phyloP scores from a whole-genome alignment of 1,140 invertebrate species.

The Varroa destructor region DNA sequence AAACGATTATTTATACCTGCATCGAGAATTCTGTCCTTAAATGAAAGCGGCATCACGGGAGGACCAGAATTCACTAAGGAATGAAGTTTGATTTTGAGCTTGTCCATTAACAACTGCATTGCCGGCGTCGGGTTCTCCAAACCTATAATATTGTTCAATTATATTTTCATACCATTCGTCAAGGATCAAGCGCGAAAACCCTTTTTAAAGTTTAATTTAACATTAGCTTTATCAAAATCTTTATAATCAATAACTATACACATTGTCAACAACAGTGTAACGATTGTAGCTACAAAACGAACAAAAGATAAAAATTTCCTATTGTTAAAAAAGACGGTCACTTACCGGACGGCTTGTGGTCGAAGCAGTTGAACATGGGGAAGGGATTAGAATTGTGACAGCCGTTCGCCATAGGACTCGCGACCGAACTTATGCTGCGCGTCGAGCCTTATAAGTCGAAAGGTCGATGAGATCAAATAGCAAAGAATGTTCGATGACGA shows the following conservation, averaged over 20 bases:
- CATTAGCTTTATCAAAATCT: no score
- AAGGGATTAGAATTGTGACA: constrained; percentile 26
- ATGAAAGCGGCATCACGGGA: constrained; percentile 10
- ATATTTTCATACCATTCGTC: neutral
- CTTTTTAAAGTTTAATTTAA: no score
- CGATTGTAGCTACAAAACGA: no score
- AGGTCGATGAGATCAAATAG: no score
- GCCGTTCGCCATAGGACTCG: constrained; percentile 13
- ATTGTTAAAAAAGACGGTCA: no score
- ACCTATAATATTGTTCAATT: constrained; percentile 8
- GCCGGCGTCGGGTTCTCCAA: constrained; percentile 20
- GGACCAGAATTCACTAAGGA: neutral
- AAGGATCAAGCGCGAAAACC: no score
- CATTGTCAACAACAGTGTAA: no score
- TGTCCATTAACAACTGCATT: constrained; percentile 18
- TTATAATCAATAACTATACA: no score
- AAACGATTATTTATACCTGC: neutral
- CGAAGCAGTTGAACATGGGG: constrained; percentile 22
- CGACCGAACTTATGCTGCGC: constrained; percentile 20
- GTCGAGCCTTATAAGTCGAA: neutral
- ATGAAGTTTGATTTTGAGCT: constrained; percentile 15
- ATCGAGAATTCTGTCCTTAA: constrained; percentile 19
- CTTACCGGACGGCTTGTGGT: constrained; percentile 17
- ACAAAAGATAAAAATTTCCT: no score
- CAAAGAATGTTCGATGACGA: no score